These are phyloP conservation scores for Hirudinaria manillensis DNA, from an alignment of 2,888 invertebrate species.

Conservation along the genomic window DNA sequence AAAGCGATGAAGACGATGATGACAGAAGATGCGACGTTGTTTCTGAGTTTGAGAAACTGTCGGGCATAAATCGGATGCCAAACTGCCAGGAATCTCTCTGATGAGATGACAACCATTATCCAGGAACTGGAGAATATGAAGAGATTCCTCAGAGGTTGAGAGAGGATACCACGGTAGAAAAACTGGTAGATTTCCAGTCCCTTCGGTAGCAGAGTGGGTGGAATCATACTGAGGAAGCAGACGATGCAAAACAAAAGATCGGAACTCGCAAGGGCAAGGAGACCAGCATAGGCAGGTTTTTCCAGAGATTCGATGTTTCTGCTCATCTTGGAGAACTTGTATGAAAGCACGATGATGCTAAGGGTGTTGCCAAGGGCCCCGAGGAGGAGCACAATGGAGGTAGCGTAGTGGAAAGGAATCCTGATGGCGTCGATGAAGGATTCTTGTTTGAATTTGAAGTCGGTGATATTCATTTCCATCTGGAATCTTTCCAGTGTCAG, in stretches of 20 bases:
- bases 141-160: slow-evolving; percentile 3
- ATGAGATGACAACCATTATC: slow-evolving; percentile 30
- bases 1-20: slow-evolving; percentile 6
- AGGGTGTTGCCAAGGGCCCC: slow-evolving; percentile 28
- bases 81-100: slow-evolving; percentile 25
- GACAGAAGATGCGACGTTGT: neutral
- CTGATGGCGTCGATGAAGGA: neutral
- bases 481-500: no score
- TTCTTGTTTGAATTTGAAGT: neutral
- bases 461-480: neutral
- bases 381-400: slow-evolving; percentile 19
- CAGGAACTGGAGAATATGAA: slow-evolving; percentile 33
- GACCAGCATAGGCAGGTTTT: slow-evolving; percentile 36
- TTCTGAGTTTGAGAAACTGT: neutral
- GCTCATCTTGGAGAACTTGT: neutral
- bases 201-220: slow-evolving; percentile 16
- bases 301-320: slow-evolving; percentile 30
- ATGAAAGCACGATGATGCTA: slow-evolving; percentile 26
- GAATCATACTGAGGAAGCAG: slow-evolving; percentile 21
- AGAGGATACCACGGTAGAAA: slow-evolving; percentile 18
- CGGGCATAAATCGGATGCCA: slow-evolving; percentile 13
- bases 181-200: neutral
- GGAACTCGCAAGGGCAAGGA: slow-evolving; percentile 36
- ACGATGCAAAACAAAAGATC: slow-evolving; percentile 36
- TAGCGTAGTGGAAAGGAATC: neutral